Conservation (phyloP, 2,113 vertebrate genomes). For the Pavo muticus region DNA sequence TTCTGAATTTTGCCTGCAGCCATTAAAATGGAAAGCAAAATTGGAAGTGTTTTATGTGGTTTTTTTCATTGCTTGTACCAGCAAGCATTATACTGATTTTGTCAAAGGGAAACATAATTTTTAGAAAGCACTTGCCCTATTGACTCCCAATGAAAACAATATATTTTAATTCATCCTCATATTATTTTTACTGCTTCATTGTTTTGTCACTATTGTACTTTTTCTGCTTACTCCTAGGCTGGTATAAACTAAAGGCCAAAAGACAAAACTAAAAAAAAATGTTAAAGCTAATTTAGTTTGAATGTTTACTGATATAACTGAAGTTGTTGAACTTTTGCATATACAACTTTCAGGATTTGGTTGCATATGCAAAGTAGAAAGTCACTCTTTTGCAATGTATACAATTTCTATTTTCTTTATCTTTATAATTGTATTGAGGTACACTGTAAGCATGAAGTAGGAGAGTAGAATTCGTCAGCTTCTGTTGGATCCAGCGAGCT, state of each 20-base stretch:
- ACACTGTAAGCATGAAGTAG: background rate
- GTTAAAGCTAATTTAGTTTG: slow-evolving; percentile 10
- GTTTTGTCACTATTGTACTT: slow-evolving; percentile 7
- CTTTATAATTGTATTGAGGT: background rate
- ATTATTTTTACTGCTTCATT: slow-evolving; percentile 52
- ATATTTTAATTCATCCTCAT: slow-evolving; percentile 31
- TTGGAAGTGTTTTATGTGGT: slow-evolving; percentile 46
- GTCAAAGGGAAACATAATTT: slow-evolving; percentile 58
- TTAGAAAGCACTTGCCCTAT: slow-evolving; percentile 41
- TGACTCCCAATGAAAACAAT: slow-evolving; percentile 32
- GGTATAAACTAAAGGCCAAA: background rate
- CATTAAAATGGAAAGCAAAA: slow-evolving; percentile 62
- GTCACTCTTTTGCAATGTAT: background rate
- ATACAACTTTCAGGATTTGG: background rate
- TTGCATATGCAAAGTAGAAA: background rate
- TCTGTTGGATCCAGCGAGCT: background rate
- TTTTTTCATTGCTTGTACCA: slow-evolving; percentile 53
- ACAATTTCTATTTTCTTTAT: background rate
- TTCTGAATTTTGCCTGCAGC: slow-evolving; percentile 63
- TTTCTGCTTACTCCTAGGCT: background rate
- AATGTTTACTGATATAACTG: slow-evolving; percentile 32
- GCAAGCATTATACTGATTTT: slow-evolving; percentile 46
- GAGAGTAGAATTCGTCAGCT: background rate
- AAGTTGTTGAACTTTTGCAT: background rate
- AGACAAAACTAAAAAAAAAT: background rate